Evolutionary conservation across 2,113 vertebrate species (phyloP), one percentile per base, ranked within the genome.

Genomic region (Glaucomys volans): DNA sequence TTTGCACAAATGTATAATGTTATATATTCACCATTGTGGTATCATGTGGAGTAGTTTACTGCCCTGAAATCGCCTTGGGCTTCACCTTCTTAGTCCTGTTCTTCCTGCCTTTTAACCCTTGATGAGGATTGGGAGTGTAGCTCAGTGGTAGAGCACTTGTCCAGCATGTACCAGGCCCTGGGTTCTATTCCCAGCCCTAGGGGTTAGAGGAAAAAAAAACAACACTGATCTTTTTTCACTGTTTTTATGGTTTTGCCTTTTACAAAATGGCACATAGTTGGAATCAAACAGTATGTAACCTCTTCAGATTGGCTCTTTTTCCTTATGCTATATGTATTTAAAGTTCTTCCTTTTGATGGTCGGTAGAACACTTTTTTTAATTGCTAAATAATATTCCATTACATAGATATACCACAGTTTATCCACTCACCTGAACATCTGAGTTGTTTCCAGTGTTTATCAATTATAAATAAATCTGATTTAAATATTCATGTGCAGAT

Each of bases 261-360:
- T 72, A 14, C 30, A 62, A 42, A 79, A 64, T 84, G 30, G 24
- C 72, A 42, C 76, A 35, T 69, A 18, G 5, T 40, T 92, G 59
- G 69, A 75, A 67, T 67, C 44, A 57, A 69, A 52, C 3, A 52
- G 37, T 54, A 79, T 52, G 2, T 72, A 80, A 35, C 35, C 32
- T 89, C 26, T 89, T 89, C 28, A 54, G 35, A 94, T 30, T 66
- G 37, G 30, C n/a, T 54, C 81, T 32, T 54, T 94, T 82, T 92
- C 54, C 32, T 28, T 66, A 64, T 82, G 28, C 10, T 74, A 5
- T 64, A 52, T 64, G 12, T 57, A 54, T 81, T 59, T 82, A 57
- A 14, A 37, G 24, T 42, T 80, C 13, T n/a, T 66, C 35, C 42
- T 17, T 87, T 93, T 87, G 57, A n/a, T 93, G 64, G 74, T 30